Evolutionary conservation across 2,113 vertebrate genomes (phyloP).

Genomic region (Nesogale talazaci): DNA sequence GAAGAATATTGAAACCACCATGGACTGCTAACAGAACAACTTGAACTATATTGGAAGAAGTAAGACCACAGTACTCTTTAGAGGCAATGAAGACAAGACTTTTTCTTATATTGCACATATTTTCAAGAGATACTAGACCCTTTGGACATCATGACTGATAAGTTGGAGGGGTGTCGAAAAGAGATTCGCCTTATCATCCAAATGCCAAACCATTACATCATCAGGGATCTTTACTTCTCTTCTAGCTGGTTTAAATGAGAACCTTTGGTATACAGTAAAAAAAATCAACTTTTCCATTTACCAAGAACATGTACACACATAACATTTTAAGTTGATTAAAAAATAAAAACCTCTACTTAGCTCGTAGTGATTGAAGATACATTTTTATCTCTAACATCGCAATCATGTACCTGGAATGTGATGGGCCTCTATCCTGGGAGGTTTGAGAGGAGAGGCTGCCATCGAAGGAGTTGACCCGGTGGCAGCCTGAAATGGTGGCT

Average conservation of each 20-base stretch:
- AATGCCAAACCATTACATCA: neutral
- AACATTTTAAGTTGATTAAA: neutral
- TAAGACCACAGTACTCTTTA: neutral
- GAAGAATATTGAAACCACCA: no score
- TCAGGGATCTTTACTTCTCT: neutral
- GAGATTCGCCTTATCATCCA: neutral
- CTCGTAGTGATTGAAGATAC: neutral
- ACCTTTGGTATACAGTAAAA: neutral
- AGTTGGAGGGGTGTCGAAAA: no score
- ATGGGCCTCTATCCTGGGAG: constrained; percentile 88
- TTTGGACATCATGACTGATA: no score
- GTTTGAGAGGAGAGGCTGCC: constrained; percentile 93
- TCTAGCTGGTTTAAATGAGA: constrained; percentile 34
- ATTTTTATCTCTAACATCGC: neutral
- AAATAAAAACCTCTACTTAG: neutral
- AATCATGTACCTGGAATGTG: constrained; percentile 92
- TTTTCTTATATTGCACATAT: neutral
- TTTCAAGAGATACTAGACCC: no score
- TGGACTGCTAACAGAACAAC: no score
- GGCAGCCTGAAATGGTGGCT: constrained; percentile 91
- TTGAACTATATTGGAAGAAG: no score
- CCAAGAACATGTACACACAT: neutral
- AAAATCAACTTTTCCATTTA: neutral
- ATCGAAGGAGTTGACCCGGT: constrained; percentile 95
- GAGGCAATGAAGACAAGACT: neutral